A percentile compares a stretch with the other conserved stretches of the same genome.
Conservation (phyloP, 2,888 invertebrate genomes). For the Epinotia demarniana region DNA sequence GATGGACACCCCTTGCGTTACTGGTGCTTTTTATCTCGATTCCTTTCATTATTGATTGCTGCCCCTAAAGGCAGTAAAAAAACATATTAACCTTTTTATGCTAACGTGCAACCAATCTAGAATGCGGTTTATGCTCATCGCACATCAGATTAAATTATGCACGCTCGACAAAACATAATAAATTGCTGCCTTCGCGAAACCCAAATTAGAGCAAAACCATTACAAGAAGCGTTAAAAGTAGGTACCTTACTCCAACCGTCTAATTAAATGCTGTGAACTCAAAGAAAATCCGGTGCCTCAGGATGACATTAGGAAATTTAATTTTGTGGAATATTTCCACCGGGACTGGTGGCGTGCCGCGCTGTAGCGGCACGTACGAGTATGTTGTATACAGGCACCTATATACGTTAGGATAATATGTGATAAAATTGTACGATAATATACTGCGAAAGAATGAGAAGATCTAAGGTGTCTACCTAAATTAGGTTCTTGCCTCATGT, state of each 20-base stretch:
- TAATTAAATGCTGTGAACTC: constrained; percentile 32
- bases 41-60: neutral
- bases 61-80: neutral
- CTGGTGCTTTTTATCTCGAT: no score
- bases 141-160: neutral
- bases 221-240: constrained; percentile 9
- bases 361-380: neutral
- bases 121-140: neutral
- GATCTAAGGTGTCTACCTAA: no score
- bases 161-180: neutral
- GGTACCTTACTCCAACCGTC: neutral
- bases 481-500: no score
- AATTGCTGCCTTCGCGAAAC: neutral
- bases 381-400: neutral
- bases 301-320: constrained; percentile 27
- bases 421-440: neutral
- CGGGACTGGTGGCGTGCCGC: neutral
- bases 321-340: constrained; percentile 28
- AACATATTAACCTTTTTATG: neutral
- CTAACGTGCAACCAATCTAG: neutral
- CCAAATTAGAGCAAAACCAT: constrained; percentile 9
- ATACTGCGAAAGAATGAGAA: no score
- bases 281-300: constrained; percentile 23
- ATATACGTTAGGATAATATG: neutral
- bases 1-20: no score